phyloP scores from a whole-genome alignment of 2,113 vertebrate species.

The Tupaia chinensis region DNA sequence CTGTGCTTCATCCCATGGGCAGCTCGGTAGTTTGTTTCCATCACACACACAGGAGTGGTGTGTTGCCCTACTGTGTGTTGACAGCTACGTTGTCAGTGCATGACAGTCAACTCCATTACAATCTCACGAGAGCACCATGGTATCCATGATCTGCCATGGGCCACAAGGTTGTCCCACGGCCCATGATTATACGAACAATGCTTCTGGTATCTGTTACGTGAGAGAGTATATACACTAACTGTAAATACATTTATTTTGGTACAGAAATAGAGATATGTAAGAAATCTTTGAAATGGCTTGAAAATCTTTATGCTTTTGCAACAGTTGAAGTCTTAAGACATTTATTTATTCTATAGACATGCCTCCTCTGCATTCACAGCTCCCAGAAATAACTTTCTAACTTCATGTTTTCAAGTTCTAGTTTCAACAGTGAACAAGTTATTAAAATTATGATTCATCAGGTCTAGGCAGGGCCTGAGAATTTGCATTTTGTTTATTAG shows the following conservation, averaged over 20 bases:
- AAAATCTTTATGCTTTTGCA: not conserved
- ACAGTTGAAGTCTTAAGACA: not conserved
- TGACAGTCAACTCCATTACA: too few species aligned
- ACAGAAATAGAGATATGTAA: not conserved
- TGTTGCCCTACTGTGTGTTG: too few species aligned
- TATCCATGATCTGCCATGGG: too few species aligned
- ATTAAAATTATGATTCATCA: not conserved
- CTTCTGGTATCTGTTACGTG: not conserved
- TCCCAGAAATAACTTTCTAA: not conserved
- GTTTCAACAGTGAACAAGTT: not conserved
- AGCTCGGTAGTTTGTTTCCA: too few species aligned
- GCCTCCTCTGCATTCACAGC: not conserved
- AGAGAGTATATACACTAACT: not conserved
- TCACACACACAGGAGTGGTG: too few species aligned
- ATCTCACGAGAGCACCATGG: too few species aligned
- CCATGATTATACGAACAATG: not conserved
- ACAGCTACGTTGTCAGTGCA: too few species aligned
- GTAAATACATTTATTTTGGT: constrained; percentile 21
- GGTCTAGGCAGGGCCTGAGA: not conserved
- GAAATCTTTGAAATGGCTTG: not conserved
- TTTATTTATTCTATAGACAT: not conserved
- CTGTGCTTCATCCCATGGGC: too few species aligned
- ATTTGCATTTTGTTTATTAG: not conserved
- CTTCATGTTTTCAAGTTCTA: not conserved
- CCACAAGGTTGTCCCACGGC: too few species aligned